phyloP scores from a whole-genome alignment of 2,113 vertebrate species.

The Dasyprocta punctata region DNA sequence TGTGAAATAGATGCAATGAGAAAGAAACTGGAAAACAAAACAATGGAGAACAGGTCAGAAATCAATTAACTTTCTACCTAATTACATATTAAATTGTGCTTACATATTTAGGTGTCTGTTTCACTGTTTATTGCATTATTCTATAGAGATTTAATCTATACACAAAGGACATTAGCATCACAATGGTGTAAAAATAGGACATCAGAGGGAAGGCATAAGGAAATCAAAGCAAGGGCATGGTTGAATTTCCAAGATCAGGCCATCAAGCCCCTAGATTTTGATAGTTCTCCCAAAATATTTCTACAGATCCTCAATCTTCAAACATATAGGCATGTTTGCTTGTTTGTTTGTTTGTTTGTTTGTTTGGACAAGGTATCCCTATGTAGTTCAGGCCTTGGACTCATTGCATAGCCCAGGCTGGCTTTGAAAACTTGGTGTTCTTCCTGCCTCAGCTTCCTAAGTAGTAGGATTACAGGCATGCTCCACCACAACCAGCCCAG shows the following conservation, averaged over 20 bases:
- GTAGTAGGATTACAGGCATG: not conserved
- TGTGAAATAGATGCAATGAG: not conserved
- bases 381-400: not conserved
- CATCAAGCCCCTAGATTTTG: not conserved
- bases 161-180: not conserved
- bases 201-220: not conserved
- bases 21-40: not conserved
- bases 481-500: not conserved
- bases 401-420: not conserved
- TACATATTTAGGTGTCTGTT: not conserved
- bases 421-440: not conserved
- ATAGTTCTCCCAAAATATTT: not conserved
- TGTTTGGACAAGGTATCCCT: not conserved
- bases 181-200: not conserved
- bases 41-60: not conserved
- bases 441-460: not conserved
- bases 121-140: not conserved
- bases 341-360: not conserved
- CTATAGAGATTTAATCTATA: not conserved
- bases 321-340: not conserved
- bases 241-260: not conserved
- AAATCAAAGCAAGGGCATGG: not conserved
- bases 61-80: not conserved
- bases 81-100: not conserved
- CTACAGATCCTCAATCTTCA: not conserved